Conservation (phyloP, 2,113 vertebrate species). For the Dasypus novemcinctus region DNA sequence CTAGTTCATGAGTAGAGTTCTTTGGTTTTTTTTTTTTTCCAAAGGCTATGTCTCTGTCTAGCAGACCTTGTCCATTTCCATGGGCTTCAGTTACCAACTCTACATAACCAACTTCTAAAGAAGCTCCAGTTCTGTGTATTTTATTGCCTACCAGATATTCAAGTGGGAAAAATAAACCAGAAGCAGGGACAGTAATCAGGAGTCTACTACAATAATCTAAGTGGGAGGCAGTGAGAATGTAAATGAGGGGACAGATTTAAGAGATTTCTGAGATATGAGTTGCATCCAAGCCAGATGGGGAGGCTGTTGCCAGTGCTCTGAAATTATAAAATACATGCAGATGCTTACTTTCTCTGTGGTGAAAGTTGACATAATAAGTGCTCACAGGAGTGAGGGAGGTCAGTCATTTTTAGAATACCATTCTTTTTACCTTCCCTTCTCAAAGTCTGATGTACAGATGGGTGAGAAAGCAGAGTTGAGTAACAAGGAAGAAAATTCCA, state of each 20-base stretch:
- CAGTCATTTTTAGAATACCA: not conserved
- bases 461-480: not conserved
- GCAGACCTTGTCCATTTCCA: not conserved
- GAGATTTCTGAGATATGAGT: not conserved
- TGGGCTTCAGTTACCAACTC: not conserved
- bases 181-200: not conserved
- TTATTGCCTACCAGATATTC: not conserved
- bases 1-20: not conserved
- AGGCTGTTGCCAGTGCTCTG: not conserved
- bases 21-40: not conserved
- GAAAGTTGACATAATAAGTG: not conserved
- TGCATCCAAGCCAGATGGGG: not conserved
- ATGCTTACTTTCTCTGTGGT: not conserved
- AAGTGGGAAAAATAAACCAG: constrained; percentile 14
- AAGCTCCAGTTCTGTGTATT: not conserved
- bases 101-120: not conserved
- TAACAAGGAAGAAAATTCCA: not conserved
- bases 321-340: not conserved
- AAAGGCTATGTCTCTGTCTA: not conserved
- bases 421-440: not conserved
- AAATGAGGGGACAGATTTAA: not conserved
- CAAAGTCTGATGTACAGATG: not conserved
- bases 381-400: not conserved
- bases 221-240: not conserved
- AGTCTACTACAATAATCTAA: not conserved